These are phyloP conservation scores for Hipparchia sbordonii DNA, from an alignment of 2,888 invertebrate genomes.

Conservation along the genomic window DNA sequence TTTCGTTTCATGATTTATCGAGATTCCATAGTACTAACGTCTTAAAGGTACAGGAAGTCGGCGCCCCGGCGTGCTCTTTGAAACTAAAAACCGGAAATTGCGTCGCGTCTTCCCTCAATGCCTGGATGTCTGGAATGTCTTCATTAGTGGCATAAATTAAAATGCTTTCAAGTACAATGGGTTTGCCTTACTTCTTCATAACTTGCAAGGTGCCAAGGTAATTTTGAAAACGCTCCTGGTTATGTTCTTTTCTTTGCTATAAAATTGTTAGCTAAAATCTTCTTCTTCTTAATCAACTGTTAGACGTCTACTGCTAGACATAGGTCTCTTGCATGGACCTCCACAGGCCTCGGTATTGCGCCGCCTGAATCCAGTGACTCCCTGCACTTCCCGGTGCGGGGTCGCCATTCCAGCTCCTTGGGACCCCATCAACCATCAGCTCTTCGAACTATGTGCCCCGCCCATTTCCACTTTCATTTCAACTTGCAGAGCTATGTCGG, in stretches of 20 bases:
- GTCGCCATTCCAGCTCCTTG: no score
- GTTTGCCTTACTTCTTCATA: constrained; percentile 34
- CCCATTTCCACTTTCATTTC: no score
- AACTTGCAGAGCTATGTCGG: no score
- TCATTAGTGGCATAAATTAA: constrained; percentile 76
- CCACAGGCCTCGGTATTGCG: no score
- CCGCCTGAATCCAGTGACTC: no score
- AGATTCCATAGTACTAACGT: constrained; percentile 49
- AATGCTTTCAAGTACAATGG: constrained; percentile 46
- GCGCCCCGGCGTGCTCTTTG: constrained; percentile 67
- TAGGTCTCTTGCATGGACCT: no score
- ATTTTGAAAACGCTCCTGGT: constrained; percentile 27
- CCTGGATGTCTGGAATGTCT: constrained; percentile 62
- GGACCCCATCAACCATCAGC: no score
- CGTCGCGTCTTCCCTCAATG: constrained; percentile 70
- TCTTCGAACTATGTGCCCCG: no score
- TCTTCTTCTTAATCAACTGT: no score
- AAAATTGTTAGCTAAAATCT: background rate
- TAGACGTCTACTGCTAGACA: no score
- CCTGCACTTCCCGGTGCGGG: no score
- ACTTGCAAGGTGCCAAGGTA: constrained; percentile 39
- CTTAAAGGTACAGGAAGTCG: constrained; percentile 56
- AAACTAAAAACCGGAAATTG: constrained; percentile 83
- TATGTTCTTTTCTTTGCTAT: background rate
- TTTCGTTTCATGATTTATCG: constrained; percentile 37